These are phyloP conservation scores for Willisornis vidua DNA, from an alignment of 2,113 vertebrate genomes.

Conservation along the genomic window DNA sequence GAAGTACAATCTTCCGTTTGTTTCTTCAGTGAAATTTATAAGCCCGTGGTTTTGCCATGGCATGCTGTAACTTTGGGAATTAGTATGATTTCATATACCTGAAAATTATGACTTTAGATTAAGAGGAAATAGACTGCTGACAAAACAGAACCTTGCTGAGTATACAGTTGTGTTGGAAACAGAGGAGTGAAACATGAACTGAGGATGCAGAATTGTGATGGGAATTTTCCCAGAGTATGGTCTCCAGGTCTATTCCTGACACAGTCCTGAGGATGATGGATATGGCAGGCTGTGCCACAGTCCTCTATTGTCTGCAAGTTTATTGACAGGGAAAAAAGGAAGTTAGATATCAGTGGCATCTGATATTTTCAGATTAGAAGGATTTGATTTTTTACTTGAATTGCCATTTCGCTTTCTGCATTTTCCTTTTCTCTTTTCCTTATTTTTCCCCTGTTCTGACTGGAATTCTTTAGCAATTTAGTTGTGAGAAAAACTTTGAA, in stretches of 20 bases:
- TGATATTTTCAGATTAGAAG: background rate
- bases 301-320: background rate
- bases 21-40: background rate
- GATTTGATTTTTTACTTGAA: background rate
- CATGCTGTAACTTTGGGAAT: background rate
- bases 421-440: background rate
- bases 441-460: accelerated
- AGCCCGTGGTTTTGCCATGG: background rate
- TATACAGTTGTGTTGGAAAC: background rate
- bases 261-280: background rate
- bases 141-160: background rate
- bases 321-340: background rate
- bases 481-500: background rate
- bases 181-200: background rate
- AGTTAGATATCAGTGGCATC: background rate
- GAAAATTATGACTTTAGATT: background rate
- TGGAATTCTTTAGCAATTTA: background rate
- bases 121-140: background rate
- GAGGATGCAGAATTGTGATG: background rate
- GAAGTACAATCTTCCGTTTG: background rate
- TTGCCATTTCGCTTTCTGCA: background rate
- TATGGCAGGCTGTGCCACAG: background rate
- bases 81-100: background rate
- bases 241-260: background rate
- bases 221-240: background rate